phyloP scores from a whole-genome alignment of 2,888 invertebrate genomes.

The Apamea sordens region DNA sequence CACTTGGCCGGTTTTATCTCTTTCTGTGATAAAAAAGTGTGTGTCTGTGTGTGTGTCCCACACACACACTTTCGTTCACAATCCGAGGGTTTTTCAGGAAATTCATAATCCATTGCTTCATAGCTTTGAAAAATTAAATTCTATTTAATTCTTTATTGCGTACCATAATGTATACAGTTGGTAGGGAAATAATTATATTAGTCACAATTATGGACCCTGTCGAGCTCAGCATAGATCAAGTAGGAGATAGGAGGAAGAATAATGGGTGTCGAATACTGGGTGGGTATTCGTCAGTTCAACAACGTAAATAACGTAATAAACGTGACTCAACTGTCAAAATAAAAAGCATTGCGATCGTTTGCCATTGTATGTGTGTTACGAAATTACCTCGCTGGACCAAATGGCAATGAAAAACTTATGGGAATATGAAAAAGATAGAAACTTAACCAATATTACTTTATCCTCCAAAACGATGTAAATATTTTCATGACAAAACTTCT shows the following conservation, averaged over 20 bases:
- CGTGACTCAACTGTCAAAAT: not conserved
- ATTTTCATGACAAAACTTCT: conserved; percentile 37
- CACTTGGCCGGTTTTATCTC: no score
- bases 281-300: not conserved
- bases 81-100: not conserved
- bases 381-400: not conserved
- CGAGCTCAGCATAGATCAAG: no score
- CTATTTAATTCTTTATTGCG: no score
- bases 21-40: not conserved
- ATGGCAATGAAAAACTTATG: conserved; percentile 4
- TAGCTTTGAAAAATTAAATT: no score
- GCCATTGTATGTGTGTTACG: not conserved
- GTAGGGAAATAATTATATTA: no score
- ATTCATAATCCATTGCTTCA: not conserved
- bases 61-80: no score
- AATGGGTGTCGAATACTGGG: no score
- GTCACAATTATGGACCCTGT: no score
- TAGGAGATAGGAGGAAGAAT: no score
- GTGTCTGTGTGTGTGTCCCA: not conserved
- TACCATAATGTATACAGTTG: no score
- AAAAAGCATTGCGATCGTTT: not conserved
- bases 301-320: not conserved
- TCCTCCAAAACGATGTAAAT: conserved; percentile 29
- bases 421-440: conserved; percentile 12
- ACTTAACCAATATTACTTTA: conserved; percentile 24